Percentiles rank a stretch among this genome's conserved stretches.
Conservation (phyloP, 2,888 invertebrate genomes). For the Sinopyrophorus schimmeli region DNA sequence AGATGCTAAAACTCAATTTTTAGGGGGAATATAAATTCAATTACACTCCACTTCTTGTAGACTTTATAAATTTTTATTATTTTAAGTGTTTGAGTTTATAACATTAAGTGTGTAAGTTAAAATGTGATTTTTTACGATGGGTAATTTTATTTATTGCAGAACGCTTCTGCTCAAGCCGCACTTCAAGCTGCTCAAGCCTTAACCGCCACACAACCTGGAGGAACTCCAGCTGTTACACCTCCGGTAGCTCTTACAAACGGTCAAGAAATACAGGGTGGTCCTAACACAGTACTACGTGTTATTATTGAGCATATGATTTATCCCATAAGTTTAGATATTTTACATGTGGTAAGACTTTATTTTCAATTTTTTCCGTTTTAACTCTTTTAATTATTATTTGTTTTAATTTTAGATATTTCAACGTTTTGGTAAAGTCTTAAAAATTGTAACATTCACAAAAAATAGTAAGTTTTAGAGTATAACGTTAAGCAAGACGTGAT, state of each 20-base stretch:
- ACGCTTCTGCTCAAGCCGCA: conserved; percentile 82
- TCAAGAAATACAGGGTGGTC: conserved; percentile 83
- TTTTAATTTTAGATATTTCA: conserved; percentile 89
- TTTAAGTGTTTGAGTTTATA: too few relatives aligned
- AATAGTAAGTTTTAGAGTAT: conserved; percentile 80
- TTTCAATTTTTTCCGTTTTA: not conserved
- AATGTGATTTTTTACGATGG: too few relatives aligned
- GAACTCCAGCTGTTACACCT: conserved; percentile 64
- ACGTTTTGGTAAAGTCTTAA: conserved; percentile 96
- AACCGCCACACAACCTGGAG: conserved; percentile 64
- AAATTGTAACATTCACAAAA: conserved; percentile 99
- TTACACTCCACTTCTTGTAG: too few relatives aligned
- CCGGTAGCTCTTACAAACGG: conserved; percentile 55
- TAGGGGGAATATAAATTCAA: too few relatives aligned
- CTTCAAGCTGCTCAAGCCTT: conserved; percentile 84
- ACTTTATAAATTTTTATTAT: too few relatives aligned
- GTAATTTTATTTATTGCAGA: conserved; percentile 62
- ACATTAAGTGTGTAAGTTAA: too few relatives aligned
- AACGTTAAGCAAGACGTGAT: not conserved
- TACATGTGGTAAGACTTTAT: conserved; percentile 73
- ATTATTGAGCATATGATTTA: conserved; percentile 99
- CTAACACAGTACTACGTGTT: conserved; percentile 95
- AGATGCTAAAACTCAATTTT: conserved; percentile 10
- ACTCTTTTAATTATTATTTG: conserved; percentile 24
- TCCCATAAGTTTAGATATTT: conserved; percentile 95